Base-by-base conservation (phyloP, 2,888 invertebrate genomes). In the Torymus tubicola region DNA sequence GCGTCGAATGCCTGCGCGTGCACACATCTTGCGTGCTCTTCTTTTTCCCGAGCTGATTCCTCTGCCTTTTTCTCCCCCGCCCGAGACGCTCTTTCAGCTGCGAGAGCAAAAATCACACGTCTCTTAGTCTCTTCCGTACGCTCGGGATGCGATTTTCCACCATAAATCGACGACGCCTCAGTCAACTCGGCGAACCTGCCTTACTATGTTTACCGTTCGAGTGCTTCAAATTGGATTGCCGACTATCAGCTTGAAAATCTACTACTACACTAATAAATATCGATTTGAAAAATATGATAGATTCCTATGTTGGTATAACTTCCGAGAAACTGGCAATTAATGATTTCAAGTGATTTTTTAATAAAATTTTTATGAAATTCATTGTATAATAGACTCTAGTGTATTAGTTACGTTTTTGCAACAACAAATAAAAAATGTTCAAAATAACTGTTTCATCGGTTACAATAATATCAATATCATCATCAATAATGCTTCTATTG, bases 31-130 rank as follows among this genome's bases (percentile, higher is more conserved):
- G 61, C 60, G 65, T 60, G 74, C 71, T 68, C 73, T 68, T 63
- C 55, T 80, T 58, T 57, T 14, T 50, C 42, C 42, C 42, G 42
- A 1, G 42, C 42, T 42, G 42, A 42, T 42, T 69, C 24, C 60
- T 50, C 52, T 42, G 14, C 16, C 57, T 67, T 31, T 53, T 55
- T 65, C 61, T 57, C 69, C 57, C 16, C n/a, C 50, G n/a, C 63
- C 8, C 24, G 14, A 16, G 14, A 16, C 1, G 42, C 24, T 24
- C 31, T 13, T 11, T 13, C 13, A 21, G 5, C 21, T 13, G 14
- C 31, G 42, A 16, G 18, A 2, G 61, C 70, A 75, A 75, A 71
- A 80, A 75, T 80, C 80, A 63, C 67, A 63, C 67, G 65, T 55
- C 63, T 52, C 61, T 16, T 24, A 16, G 64, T 24, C 52, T n/a